Conservation (phyloP, 2,888 invertebrate species). For the Eupithecia abbreviata region DNA sequence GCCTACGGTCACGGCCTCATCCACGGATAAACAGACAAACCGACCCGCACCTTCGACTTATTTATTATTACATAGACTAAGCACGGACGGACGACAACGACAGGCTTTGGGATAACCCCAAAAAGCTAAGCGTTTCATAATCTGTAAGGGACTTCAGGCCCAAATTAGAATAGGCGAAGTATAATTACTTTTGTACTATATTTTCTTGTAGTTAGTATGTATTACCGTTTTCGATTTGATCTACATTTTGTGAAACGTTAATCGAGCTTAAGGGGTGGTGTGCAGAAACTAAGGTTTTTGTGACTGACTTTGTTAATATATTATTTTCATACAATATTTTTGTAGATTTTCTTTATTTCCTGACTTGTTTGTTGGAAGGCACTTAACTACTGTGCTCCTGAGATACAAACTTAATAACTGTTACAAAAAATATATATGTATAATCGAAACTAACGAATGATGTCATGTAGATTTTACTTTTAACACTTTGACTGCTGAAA, state of each 20-base stretch:
- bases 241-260: slow-evolving; percentile 81
- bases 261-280: slow-evolving; percentile 67
- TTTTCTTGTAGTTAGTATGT: slow-evolving; percentile 76
- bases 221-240: slow-evolving; percentile 54
- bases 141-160: slow-evolving; percentile 73
- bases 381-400: neutral
- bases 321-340: slow-evolving; percentile 62
- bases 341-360: neutral
- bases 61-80: slow-evolving; percentile 74
- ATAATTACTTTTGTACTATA: slow-evolving; percentile 75
- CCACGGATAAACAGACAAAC: slow-evolving; percentile 60
- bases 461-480: neutral
- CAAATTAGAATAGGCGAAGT: slow-evolving; percentile 57
- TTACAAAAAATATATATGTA: neutral
- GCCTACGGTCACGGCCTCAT: slow-evolving; percentile 67
- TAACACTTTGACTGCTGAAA: no score
- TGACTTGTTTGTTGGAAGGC: neutral
- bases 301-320: slow-evolving; percentile 72
- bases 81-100: slow-evolving; percentile 64
- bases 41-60: slow-evolving; percentile 59
- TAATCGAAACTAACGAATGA: neutral
- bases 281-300: slow-evolving; percentile 67
- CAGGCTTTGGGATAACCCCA: slow-evolving; percentile 40
- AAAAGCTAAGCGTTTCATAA: slow-evolving; percentile 74
- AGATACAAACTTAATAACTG: neutral